phyloP scores from a whole-genome alignment of 2,113 vertebrate species.

The Hiodon tergisus region DNA sequence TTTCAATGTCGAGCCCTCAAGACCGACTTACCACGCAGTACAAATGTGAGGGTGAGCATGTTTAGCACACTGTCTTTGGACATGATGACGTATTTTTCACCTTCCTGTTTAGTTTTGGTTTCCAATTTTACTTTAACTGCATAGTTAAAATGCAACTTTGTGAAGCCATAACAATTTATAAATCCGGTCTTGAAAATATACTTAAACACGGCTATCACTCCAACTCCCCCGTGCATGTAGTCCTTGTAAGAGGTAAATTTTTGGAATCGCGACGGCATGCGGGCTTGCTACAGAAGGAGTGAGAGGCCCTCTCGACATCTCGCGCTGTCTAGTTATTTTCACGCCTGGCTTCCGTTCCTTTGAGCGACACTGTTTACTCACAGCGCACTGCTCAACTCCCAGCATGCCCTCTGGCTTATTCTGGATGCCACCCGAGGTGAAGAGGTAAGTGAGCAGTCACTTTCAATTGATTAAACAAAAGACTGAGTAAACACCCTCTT shows the following conservation, averaged over 20 bases:
- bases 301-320: neutral
- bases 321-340: neutral
- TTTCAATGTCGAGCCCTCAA: neutral
- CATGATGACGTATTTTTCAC: too few relatives aligned
- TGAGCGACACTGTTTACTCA: slow-evolving; percentile 8
- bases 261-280: neutral
- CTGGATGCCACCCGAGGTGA: neutral
- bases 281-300: neutral
- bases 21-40: too few relatives aligned
- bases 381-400: slow-evolving; percentile 3
- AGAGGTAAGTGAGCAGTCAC: neutral
- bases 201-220: too few relatives aligned
- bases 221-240: neutral
- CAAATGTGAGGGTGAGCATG: too few relatives aligned
- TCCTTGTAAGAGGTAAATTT: neutral
- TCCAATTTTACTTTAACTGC: too few relatives aligned
- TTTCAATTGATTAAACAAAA: neutral
- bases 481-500: neutral
- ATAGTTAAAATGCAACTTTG: too few relatives aligned
- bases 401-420: neutral
- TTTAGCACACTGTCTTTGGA: too few relatives aligned
- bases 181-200: too few relatives aligned
- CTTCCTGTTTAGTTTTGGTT: too few relatives aligned
- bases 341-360: neutral
- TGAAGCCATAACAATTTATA: too few relatives aligned